Percentiles rank a stretch among this genome's conserved stretches.
Evolutionary conservation across 2,888 invertebrate species (phyloP).

Genomic region (Dynastes hyllus): DNA sequence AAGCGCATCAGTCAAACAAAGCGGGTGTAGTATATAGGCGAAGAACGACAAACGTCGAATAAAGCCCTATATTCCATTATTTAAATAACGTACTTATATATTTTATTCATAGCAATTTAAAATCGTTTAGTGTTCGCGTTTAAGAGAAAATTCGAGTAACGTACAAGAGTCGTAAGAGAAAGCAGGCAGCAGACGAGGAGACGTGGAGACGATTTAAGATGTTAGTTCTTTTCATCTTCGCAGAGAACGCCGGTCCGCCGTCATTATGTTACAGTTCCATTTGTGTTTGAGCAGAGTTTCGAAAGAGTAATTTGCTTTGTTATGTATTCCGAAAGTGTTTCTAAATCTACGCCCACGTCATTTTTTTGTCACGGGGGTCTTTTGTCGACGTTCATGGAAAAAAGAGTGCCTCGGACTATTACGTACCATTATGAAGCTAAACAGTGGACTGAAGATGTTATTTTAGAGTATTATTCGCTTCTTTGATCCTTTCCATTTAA

Average conservation of each 20-base stretch:
- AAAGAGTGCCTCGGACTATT: slow-evolving; percentile 33
- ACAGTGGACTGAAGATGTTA: slow-evolving; percentile 35
- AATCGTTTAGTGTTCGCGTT: slow-evolving; percentile 58
- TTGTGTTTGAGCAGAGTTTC: slow-evolving; percentile 56
- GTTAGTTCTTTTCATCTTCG: slow-evolving; percentile 58
- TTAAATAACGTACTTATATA: slow-evolving; percentile 52
- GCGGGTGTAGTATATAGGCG: slow-evolving; percentile 7
- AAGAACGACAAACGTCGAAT: slow-evolving; percentile 40
- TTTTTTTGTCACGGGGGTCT: slow-evolving; percentile 53
- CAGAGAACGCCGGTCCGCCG: slow-evolving; percentile 53
- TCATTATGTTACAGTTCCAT: slow-evolving; percentile 60
- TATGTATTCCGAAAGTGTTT: slow-evolving; percentile 62
- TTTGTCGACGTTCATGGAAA: slow-evolving; percentile 37
- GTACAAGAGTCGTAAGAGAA: slow-evolving; percentile 16
- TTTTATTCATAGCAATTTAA: slow-evolving; percentile 58
- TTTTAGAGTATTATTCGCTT: slow-evolving; percentile 29
- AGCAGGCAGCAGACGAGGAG: slow-evolving; percentile 34
- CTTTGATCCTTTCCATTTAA: slow-evolving; percentile 7
- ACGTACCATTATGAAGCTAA: slow-evolving; percentile 37
- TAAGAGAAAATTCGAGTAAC: slow-evolving; percentile 49
- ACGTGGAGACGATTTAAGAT: slow-evolving; percentile 51
- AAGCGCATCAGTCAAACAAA: slow-evolving; percentile 29
- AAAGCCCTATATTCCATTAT: slow-evolving; percentile 49
- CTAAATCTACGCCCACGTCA: slow-evolving; percentile 61
- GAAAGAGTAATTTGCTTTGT: slow-evolving; percentile 64